phyloP scores from a whole-genome alignment of 2,797 vertebrate species.

The Pseudopleuronectes americanus region DNA sequence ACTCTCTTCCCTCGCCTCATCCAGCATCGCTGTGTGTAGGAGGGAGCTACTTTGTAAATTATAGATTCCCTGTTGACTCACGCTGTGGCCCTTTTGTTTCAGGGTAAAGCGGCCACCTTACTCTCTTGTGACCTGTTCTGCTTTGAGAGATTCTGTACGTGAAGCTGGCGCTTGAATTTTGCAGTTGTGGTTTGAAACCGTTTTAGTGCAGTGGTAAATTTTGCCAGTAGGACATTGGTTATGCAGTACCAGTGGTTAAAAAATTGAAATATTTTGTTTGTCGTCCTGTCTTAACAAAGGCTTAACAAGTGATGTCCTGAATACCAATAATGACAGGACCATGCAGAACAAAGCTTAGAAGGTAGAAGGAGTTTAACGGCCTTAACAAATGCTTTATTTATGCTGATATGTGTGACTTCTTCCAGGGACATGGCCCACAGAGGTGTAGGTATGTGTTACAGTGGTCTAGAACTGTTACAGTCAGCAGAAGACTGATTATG shows the following conservation, averaged over 20 bases:
- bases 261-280: background rate
- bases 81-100: slow-evolving; percentile 44
- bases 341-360: no score
- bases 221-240: background rate
- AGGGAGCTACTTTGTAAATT: slow-evolving; percentile 78
- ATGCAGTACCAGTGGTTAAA: background rate
- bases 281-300: background rate
- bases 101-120: slow-evolving; percentile 16
- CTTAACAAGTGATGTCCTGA: background rate
- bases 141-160: slow-evolving; percentile 1
- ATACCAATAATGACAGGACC: background rate
- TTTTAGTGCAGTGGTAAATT: background rate
- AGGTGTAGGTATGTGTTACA: background rate
- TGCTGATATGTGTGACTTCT: background rate
- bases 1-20: slow-evolving; percentile 8
- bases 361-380: no score
- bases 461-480: background rate
- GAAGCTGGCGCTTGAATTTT: background rate
- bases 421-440: background rate
- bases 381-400: background rate
- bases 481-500: background rate
- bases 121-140: slow-evolving; percentile 29
- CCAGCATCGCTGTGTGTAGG: slow-evolving; percentile 60
- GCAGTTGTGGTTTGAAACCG: background rate
- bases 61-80: slow-evolving; percentile 70